These are phyloP conservation scores for Drosophila busckii DNA, from an alignment of 1,140 invertebrate genomes.

Conservation along the genomic window DNA sequence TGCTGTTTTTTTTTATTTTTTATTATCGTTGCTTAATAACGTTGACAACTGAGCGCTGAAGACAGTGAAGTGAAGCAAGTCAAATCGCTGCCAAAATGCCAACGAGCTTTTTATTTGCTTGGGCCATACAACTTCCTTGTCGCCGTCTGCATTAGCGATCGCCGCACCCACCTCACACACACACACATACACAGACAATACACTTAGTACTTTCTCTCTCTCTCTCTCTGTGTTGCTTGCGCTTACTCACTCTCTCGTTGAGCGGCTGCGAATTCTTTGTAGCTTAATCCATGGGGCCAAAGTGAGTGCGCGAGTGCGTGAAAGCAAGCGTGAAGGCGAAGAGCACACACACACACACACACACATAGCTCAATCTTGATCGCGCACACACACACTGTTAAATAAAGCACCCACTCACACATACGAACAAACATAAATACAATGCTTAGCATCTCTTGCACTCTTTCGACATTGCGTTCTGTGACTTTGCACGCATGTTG, in stretches of 20 bases:
- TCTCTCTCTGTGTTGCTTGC: not conserved
- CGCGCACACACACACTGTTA: slow-evolving; percentile 3
- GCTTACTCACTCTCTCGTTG: slow-evolving; percentile 1
- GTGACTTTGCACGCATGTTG: slow-evolving; percentile 65
- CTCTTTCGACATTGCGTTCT: slow-evolving; percentile 2
- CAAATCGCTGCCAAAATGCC: slow-evolving; percentile 23
- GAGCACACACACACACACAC: slow-evolving; percentile 16
- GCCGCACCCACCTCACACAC: slow-evolving; percentile 23
- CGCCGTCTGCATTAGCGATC: slow-evolving; percentile 10
- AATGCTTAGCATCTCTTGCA: slow-evolving; percentile 9
- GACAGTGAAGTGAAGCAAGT: no score
- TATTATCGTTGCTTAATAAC: slow-evolving; percentile 10
- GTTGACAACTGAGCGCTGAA: no score
- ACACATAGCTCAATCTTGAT: not conserved
- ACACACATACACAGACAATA: slow-evolving; percentile 3
- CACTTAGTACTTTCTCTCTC: not conserved
- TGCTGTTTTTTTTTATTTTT: slow-evolving; percentile 6
- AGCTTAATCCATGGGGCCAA: slow-evolving; percentile 30
- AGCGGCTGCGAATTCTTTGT: slow-evolving; percentile 24
- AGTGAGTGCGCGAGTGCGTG: slow-evolving; percentile 34
- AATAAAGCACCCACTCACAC: slow-evolving; percentile 11
- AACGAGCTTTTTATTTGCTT: slow-evolving; percentile 14
- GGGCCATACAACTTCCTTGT: slow-evolving; percentile 14
- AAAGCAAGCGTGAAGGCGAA: slow-evolving; percentile 42
- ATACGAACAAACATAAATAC: not conserved